Evolutionary conservation across 2,797 vertebrate species (phyloP), one percentile per base, ranked within the genome.

Genomic region (Sebastes alutus): DNA sequence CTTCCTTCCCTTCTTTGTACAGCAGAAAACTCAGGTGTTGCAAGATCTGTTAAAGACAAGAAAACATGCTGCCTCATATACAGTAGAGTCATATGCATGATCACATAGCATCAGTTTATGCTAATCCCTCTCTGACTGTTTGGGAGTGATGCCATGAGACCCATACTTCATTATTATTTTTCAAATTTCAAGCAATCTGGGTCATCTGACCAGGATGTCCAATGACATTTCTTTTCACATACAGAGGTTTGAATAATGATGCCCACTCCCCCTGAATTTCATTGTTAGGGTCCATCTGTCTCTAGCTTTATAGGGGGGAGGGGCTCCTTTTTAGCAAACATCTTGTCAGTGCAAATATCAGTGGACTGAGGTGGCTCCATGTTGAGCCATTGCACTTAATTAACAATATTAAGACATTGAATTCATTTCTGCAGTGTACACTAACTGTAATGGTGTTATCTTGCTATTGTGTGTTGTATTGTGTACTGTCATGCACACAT

Each of bases 251-350:
- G 59, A 82, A 86, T 82, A 78, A 85, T 82, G 35, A 75, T 72
- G 73, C 79, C 77, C 78, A 88, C 87, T 80, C 83, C 87, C 78
- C 66, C 64, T 75, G 74, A 71, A 72, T 64, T 70, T 79, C 88
- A 94, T 94, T 93, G 90, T 92, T 91, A 54, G 29, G 68, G 83
- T 78, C 90, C 92, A 93, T 95, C 92, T 95, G 93, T 65, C 73
- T 81, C 49, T 67, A 6, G 9, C 67, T 77, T 79, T 1, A 72
- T 75, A 88, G 88, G 89, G 89, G 38, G 93, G 93, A 89, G 84
- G 90, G 87, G 89, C 81, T 87, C 33, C 22, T 60, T 70, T 70
- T 58, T 33, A 67, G 71, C 16, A 76, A 58, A 77, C 65, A 76
- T 66, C 23, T 77, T 22, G 56, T 66, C 46, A 82, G 58, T 33